Evolutionary conservation across 2,113 vertebrate genomes (phyloP).

Genomic region (pig (Sus scrofa)): DNA sequence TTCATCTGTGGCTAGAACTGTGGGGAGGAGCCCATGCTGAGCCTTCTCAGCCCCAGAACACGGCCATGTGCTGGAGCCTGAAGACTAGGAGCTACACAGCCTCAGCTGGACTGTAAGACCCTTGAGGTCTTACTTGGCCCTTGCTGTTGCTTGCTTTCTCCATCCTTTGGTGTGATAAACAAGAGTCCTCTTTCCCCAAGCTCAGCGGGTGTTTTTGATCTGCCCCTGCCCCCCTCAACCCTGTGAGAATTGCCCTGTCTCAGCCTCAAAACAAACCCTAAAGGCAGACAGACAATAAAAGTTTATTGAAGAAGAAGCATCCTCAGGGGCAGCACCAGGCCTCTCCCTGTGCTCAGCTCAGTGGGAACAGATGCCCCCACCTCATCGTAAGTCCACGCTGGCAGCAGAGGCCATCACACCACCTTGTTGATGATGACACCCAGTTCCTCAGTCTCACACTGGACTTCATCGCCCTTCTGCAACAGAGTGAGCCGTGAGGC

Average conservation of each 20-base stretch:
- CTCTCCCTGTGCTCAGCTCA: no score
- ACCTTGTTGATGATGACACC: conserved; percentile 94
- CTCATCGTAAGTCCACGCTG: neutral
- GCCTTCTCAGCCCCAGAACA: neutral
- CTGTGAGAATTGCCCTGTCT: neutral
- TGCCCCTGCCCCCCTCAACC: neutral
- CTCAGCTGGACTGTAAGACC: neutral
- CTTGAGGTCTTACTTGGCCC: neutral
- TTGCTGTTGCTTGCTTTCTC: neutral
- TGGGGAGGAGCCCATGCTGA: neutral
- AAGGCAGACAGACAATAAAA: neutral
- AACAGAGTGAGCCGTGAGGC: neutral
- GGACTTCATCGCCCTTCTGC: conserved; percentile 95
- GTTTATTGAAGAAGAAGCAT: conserved; percentile 80
- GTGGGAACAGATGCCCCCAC: neutral
- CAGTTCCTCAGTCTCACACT: conserved; percentile 95
- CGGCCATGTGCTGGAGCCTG: neutral
- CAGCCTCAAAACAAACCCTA: neutral
- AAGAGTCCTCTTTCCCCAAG: neutral
- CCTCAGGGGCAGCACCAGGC: no score
- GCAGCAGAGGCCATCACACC: conserved; percentile 76
- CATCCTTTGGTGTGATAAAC: conserved; percentile 28
- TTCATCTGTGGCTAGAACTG: conserved; percentile 86
- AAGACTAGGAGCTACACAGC: neutral
- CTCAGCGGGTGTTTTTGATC: neutral